phyloP scores from a whole-genome alignment of 2,888 invertebrate genomes.

The Arctia plantaginis region DNA sequence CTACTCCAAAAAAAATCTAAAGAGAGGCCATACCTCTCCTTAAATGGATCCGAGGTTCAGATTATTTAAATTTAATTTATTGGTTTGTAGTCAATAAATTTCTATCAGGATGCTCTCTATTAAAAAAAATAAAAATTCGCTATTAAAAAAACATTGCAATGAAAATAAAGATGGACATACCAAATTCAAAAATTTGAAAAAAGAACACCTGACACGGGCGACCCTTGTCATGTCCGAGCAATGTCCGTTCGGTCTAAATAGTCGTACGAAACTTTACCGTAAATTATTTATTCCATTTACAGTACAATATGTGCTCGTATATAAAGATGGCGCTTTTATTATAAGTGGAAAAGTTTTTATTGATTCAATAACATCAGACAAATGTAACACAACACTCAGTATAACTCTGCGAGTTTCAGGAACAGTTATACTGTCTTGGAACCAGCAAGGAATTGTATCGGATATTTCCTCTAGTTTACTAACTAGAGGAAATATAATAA shows the following conservation, averaged over 20 bases:
- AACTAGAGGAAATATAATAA: no score
- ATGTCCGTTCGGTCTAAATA: not conserved
- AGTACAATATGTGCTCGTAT: not conserved
- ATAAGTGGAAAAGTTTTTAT: not conserved
- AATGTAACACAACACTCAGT: not conserved
- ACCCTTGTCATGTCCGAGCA: not conserved
- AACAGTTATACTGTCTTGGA: not conserved
- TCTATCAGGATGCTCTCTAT: not conserved
- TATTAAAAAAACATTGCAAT: not conserved
- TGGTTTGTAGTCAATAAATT: no score
- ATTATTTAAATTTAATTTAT: no score
- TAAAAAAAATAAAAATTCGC: not conserved
- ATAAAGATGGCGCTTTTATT: not conserved
- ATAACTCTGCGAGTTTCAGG: not conserved
- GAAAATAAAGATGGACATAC: not conserved
- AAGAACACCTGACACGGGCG: conserved; percentile 2
- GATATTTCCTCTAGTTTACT: no score
- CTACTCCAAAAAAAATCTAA: no score
- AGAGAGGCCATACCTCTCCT: no score
- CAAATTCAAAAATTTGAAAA: not conserved
- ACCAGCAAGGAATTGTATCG: not conserved
- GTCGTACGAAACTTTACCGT: not conserved
- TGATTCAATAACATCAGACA: not conserved
- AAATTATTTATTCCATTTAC: not conserved
- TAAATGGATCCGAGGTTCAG: no score